A percentile compares a stretch with the other conserved stretches of the same genome.
Conservation (phyloP, 2,113 vertebrate species). For the Chlorodrepanis virens region DNA sequence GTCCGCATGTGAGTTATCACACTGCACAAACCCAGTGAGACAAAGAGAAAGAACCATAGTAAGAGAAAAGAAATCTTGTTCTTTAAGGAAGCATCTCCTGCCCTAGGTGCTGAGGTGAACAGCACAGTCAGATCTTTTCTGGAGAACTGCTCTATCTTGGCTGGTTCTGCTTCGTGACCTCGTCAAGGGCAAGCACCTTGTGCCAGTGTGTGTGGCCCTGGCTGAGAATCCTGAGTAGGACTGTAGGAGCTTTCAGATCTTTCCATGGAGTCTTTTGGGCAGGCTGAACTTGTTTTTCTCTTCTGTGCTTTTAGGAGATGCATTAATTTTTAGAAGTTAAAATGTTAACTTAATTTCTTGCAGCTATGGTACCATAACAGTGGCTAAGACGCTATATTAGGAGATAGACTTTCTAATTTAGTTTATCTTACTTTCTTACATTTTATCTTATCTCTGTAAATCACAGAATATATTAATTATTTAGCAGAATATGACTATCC, state of each 20-base stretch:
- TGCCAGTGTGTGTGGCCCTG: background rate
- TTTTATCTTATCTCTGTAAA: background rate
- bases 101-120: background rate
- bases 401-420: background rate
- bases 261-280: background rate
- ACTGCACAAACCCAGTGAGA: background rate
- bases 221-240: background rate
- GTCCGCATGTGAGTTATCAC: fast-evolving
- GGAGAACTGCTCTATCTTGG: background rate
- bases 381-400: background rate
- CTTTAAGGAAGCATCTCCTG: background rate
- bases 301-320: background rate
- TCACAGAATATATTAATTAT: background rate
- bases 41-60: background rate
- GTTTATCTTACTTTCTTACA: background rate
- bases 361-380: background rate
- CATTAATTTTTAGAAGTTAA: background rate
- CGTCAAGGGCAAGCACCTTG: fast-evolving
- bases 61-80: background rate
- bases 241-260: background rate
- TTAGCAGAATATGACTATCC: background rate
- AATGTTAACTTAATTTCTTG: background rate
- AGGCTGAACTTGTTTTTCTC: background rate
- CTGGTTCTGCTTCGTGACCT: background rate
- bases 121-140: background rate